Percentiles rank a stretch among this genome's conserved stretches.
phyloP scores from a whole-genome alignment of 1,140 invertebrate genomes.

The Plodia interpunctella region DNA sequence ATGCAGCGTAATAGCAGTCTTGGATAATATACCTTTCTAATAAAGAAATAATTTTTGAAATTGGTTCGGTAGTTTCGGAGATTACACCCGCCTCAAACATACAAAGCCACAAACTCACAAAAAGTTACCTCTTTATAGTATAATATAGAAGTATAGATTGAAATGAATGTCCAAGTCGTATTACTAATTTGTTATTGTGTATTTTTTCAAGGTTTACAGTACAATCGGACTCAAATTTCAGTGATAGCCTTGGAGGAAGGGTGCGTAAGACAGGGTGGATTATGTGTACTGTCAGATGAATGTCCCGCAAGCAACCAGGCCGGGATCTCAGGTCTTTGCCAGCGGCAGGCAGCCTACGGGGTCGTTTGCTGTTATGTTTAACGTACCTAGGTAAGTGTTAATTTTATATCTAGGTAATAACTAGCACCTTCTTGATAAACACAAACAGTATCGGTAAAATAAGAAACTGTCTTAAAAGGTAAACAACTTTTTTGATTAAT shows the following conservation, averaged over 20 bases:
- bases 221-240: constrained; percentile 26
- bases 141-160: no score
- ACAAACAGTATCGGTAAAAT: no score
- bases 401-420: neutral
- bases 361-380: constrained; percentile 48
- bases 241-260: constrained; percentile 41
- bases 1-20: no score
- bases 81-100: no score
- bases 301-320: constrained; percentile 37
- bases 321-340: constrained; percentile 35
- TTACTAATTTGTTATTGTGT: constrained; percentile 2
- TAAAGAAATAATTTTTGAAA: no score
- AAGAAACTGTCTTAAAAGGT: no score
- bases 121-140: no score
- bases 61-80: no score
- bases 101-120: no score
- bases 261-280: constrained; percentile 51
- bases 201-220: constrained; percentile 10
- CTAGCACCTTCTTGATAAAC: neutral
- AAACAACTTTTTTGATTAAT: no score
- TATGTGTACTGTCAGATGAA: constrained; percentile 39
- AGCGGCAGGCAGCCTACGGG: constrained; percentile 34
- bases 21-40: no score
- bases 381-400: constrained; percentile 31
- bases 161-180: neutral